Evolutionary conservation across 2,888 invertebrate species (phyloP).

Genomic region (Spialia ferax): DNA sequence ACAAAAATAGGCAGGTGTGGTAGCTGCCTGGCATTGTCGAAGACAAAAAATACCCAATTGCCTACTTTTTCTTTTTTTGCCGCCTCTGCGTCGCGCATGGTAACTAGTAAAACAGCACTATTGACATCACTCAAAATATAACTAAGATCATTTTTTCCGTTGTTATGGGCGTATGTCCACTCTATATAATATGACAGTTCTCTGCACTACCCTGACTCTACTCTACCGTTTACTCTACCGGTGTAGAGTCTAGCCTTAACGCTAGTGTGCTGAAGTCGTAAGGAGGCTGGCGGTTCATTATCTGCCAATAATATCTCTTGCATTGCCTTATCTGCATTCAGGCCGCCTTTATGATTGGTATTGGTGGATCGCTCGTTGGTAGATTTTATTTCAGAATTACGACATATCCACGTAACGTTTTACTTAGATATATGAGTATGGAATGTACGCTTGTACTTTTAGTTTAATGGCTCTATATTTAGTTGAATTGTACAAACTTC

Average conservation of each 20-base stretch:
- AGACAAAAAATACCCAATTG: too few species aligned
- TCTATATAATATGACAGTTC: too few species aligned
- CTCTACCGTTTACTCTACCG: too few species aligned
- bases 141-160: too few species aligned
- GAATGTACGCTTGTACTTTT: not conserved
- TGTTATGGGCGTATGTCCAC: too few species aligned
- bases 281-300: conserved; percentile 39
- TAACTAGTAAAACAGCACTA: too few species aligned
- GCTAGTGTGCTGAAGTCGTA: not conserved
- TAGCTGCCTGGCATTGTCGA: too few species aligned
- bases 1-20: too few species aligned
- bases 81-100: too few species aligned
- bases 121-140: too few species aligned
- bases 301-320: conserved; percentile 40
- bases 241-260: not conserved
- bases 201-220: too few species aligned
- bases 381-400: conserved; percentile 32
- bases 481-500: not conserved
- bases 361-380: conserved; percentile 27
- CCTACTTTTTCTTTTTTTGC: too few species aligned
- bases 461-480: not conserved
- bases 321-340: conserved; percentile 40
- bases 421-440: not conserved
- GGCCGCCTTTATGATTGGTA: conserved; percentile 38
- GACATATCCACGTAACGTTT: conserved; percentile 6